phyloP scores from a whole-genome alignment of 2,888 invertebrate species.

The Calameuta pallipes region DNA sequence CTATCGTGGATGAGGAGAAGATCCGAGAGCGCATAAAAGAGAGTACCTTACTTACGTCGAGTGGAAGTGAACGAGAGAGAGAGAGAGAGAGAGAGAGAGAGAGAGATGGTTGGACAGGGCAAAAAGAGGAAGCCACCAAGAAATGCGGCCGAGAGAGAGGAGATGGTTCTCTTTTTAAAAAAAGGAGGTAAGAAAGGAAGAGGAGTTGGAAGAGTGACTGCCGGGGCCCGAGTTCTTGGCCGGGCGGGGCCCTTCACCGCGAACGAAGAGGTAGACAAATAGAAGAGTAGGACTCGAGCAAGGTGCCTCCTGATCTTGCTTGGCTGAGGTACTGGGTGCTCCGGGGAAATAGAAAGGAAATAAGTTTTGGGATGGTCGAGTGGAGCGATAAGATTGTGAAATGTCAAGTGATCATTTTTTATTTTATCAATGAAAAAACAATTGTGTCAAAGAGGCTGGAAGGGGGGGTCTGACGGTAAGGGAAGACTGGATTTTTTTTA shows the following conservation, averaged over 20 bases:
- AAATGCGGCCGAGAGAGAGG: constrained; percentile 16
- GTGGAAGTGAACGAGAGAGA: constrained; percentile 23
- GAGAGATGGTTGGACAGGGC: constrained; percentile 11
- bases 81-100: constrained; percentile 28
- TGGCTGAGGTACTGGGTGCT: background rate
- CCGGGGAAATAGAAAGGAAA: background rate
- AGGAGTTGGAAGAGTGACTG: constrained; percentile 18
- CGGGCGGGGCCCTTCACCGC: constrained; percentile 26
- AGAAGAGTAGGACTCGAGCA: constrained; percentile 27
- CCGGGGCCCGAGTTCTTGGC: constrained; percentile 4
- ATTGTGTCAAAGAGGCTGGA: no score
- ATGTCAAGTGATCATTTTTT: no score
- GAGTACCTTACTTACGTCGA: no score
- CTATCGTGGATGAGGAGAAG: no score
- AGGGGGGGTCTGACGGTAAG: no score
- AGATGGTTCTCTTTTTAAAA: no score
- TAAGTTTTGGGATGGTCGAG: no score
- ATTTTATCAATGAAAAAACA: no score
- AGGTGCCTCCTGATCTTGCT: constrained; percentile 25
- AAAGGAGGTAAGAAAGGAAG: constrained; percentile 7
- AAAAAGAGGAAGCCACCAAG: constrained; percentile 44
- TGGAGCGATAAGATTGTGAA: no score
- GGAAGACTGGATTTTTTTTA: no score
- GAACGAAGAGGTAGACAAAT: constrained; percentile 32
- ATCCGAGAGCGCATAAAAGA: no score